phyloP scores from a whole-genome alignment of 1,140 invertebrate genomes.

The Camponotus pennsylvanicus region DNA sequence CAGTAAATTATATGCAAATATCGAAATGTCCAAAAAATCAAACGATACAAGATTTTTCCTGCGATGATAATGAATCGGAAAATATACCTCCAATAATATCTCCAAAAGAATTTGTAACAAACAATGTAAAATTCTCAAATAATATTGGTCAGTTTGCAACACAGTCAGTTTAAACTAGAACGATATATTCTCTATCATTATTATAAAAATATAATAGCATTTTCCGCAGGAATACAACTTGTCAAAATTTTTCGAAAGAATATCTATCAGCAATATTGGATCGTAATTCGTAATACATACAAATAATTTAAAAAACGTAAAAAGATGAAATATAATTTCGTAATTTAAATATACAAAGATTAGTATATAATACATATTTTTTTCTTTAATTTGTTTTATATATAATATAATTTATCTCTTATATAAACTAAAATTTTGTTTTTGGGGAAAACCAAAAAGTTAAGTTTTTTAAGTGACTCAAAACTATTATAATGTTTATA shows the following conservation, averaged over 20 bases:
- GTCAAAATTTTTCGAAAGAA: slow-evolving; percentile 20
- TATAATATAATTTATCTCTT: slow-evolving; percentile 58
- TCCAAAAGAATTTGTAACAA: slow-evolving; percentile 66
- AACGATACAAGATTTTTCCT: slow-evolving; percentile 12
- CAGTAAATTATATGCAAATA: background rate
- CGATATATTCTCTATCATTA: background rate
- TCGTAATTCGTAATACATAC: slow-evolving; percentile 37
- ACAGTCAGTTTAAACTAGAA: slow-evolving; percentile 1
- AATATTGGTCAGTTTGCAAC: slow-evolving; percentile 23
- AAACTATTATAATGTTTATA: background rate
- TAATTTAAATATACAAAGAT: slow-evolving; percentile 2
- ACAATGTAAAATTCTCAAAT: slow-evolving; percentile 32
- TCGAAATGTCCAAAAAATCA: slow-evolving; percentile 6
- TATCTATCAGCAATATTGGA: background rate
- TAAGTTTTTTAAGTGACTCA: too few species aligned
- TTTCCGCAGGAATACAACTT: slow-evolving; percentile 19
- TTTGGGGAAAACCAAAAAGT: background rate
- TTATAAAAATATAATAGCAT: background rate
- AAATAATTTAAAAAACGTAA: slow-evolving; percentile 53
- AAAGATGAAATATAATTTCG: background rate
- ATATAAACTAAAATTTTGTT: background rate
- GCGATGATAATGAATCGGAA: slow-evolving; percentile 42
- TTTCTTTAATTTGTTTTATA: slow-evolving; percentile 58
- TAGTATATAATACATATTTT: slow-evolving; percentile 12
- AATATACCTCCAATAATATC: slow-evolving; percentile 67